These are phyloP conservation scores for Sigmodon hispidus DNA, from an alignment of 2,113 vertebrate species.

Conservation along the genomic window DNA sequence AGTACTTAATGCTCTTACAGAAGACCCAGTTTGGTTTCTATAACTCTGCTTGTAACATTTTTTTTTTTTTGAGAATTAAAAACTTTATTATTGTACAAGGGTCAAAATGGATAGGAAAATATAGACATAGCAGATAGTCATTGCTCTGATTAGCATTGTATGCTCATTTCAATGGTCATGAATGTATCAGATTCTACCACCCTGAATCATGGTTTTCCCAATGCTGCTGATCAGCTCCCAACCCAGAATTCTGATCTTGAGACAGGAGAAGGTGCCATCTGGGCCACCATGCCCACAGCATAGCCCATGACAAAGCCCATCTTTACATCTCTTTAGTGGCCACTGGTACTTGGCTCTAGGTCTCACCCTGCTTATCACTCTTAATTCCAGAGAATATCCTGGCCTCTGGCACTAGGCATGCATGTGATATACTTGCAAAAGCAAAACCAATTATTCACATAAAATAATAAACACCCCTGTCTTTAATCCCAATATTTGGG, in stretches of 20 bases:
- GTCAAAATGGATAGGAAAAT: neutral
- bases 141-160: slow-evolving; percentile 90
- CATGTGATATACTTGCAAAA: neutral
- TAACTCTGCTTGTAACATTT: neutral
- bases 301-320: slow-evolving; percentile 88
- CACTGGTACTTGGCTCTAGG: neutral
- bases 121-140: neutral
- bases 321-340: slow-evolving; percentile 91
- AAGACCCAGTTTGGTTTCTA: neutral
- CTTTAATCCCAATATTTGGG: neutral
- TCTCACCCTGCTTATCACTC: neutral
- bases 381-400: neutral
- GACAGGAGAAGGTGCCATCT: slow-evolving; percentile 95
- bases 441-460: neutral
- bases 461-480: neutral
- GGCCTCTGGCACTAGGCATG: neutral
- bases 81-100: slow-evolving; percentile 58
- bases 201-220: slow-evolving; percentile 99
- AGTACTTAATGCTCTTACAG: neutral
- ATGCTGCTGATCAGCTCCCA: slow-evolving; percentile 97
- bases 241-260: slow-evolving; percentile 96
- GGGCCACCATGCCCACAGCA: slow-evolving; percentile 96
- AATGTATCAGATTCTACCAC: slow-evolving; percentile 97
- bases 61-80: neutral
- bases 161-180: slow-evolving; percentile 99